Percentiles rank a stretch among this genome's conserved stretches.
Evolutionary conservation across 2,113 vertebrate species (phyloP).

Genomic region (Notechis scutatus): DNA sequence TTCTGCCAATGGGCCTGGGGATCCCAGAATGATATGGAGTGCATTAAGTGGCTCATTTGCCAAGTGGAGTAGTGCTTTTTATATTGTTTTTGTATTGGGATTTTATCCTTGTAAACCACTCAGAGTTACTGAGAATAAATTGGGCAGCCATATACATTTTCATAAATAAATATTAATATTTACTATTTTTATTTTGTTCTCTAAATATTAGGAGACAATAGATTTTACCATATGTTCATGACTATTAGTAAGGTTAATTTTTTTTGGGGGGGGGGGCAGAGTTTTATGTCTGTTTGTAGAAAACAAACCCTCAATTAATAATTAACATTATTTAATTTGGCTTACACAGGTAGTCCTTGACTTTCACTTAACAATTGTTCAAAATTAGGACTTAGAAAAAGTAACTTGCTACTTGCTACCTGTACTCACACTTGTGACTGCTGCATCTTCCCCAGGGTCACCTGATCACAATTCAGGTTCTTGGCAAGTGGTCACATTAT

Average conservation of each 20-base stretch:
- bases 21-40: neutral
- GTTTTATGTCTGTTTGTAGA: neutral
- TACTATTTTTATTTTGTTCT: neutral
- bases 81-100: neutral
- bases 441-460: too few species aligned
- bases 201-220: neutral
- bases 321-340: neutral
- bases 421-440: too few species aligned
- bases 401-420: too few species aligned
- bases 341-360: neutral
- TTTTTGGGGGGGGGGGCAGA: accelerated
- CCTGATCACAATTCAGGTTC: too few species aligned
- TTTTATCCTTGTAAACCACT: neutral
- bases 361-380: too few species aligned
- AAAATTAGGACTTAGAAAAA: too few species aligned
- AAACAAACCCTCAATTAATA: neutral
- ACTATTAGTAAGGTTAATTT: neutral
- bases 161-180: neutral
- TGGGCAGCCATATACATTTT: neutral
- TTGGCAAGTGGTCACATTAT: too few species aligned
- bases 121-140: neutral
- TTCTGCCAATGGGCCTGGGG: neutral
- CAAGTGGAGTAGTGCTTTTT: neutral
- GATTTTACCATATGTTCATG: neutral
- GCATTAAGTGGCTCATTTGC: neutral